Conservation (phyloP, 2,888 invertebrate genomes). For the Ophion slaviceki region DNA sequence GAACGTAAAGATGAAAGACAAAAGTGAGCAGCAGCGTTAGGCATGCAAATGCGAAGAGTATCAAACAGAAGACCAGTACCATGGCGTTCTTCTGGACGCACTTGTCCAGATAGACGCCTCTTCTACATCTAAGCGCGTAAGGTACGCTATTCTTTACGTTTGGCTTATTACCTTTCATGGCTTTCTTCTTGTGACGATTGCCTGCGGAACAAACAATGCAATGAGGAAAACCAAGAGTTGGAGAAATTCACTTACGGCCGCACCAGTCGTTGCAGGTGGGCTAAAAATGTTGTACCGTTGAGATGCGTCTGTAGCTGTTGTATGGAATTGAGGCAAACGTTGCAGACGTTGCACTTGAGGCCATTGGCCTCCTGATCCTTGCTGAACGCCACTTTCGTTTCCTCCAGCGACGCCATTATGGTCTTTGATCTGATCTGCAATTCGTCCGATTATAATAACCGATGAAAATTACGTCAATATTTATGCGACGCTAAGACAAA, state of each 20-base stretch:
- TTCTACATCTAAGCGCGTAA: constrained; percentile 79
- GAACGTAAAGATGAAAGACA: constrained; percentile 77
- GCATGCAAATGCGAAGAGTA: constrained; percentile 80
- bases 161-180: constrained; percentile 81
- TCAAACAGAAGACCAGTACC: constrained; percentile 77
- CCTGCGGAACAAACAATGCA: constrained; percentile 71
- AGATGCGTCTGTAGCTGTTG: constrained; percentile 84
- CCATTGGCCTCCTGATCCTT: constrained; percentile 81
- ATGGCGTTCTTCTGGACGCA: constrained; percentile 77
- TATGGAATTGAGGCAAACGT: constrained; percentile 84
- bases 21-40: constrained; percentile 78
- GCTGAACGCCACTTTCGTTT: constrained; percentile 80
- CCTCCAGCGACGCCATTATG: constrained; percentile 81
- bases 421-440: constrained; percentile 80
- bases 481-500: not conserved
- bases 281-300: constrained; percentile 76
- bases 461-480: not conserved
- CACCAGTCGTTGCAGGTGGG: not conserved
- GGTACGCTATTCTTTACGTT: constrained; percentile 74
- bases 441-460: not conserved
- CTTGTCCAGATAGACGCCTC: constrained; percentile 78
- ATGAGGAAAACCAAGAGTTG: constrained; percentile 6
- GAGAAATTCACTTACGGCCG: not conserved
- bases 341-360: constrained; percentile 83
- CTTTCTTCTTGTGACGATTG: constrained; percentile 82